A percentile compares a stretch with the other conserved stretches of the same genome.
Evolutionary conservation across 2,113 vertebrate species (phyloP).

Genomic region (Atrichornis clamosus): DNA sequence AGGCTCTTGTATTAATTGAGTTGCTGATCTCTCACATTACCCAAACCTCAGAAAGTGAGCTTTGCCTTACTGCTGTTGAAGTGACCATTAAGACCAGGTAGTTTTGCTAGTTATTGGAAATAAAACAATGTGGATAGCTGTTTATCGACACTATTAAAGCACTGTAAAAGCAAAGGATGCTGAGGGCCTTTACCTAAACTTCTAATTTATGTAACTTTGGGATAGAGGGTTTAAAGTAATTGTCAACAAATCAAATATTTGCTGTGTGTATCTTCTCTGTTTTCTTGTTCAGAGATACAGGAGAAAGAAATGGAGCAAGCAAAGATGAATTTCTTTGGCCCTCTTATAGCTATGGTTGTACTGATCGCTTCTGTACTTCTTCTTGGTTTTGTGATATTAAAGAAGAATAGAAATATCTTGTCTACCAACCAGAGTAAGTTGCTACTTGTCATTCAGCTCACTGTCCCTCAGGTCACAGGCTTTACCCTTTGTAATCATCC

Average conservation of each 20-base stretch:
- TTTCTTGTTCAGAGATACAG: slow-evolving; percentile 24
- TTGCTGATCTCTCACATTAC: not conserved
- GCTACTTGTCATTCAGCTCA: not conserved
- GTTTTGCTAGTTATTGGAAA: not conserved
- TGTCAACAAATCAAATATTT: not conserved
- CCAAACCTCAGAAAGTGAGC: not conserved
- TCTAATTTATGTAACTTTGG: not conserved
- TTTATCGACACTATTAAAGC: not conserved
- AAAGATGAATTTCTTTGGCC: slow-evolving; percentile 21
- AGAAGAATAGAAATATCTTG: slow-evolving; percentile 9
- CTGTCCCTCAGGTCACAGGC: not conserved
- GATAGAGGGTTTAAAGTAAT: not conserved
- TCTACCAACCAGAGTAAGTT: slow-evolving; percentile 43
- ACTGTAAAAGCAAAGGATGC: not conserved
- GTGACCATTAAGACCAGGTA: not conserved
- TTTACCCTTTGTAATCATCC: not conserved
- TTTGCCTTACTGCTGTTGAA: not conserved
- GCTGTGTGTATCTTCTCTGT: not conserved
- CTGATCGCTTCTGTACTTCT: not conserved
- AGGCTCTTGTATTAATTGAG: not conserved
- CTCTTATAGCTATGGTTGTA: slow-evolving; percentile 4
- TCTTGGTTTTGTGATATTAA: slow-evolving; percentile 23
- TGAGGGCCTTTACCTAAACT: not conserved
- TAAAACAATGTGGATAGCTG: not conserved
- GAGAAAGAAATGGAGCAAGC: not conserved